Evolutionary conservation across 2,113 vertebrate genomes (phyloP), one percentile per base, ranked within the genome.

Genomic region (Leuciscus idus): DNA sequence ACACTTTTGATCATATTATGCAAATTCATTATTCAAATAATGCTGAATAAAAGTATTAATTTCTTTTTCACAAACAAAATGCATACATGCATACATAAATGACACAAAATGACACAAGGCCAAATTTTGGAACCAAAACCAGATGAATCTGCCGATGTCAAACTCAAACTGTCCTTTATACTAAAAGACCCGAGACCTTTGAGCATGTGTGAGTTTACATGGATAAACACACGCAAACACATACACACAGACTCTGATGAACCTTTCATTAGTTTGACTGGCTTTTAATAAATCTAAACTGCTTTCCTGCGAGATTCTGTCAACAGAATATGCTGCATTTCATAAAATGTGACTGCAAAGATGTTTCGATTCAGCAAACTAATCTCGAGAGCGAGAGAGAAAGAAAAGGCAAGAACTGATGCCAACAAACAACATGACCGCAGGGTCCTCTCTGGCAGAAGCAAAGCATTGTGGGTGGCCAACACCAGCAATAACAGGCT

Each of bases 371-470:
- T 76, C 75, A 36, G 75, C 75, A 57, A 59, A 36, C 75, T 78
- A 78, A 87, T 62, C 36, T 36, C 11, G 68, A 43, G 33, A 59
- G 4, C 8, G 55, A 62, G 68, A 39, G 36, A 74, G 52, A 59
- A 26, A 72, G 28, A 55, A 81, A 84, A 66, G 50, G 26, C 74
- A 28, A 26, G 33, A 64, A 48, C 19, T 59, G 64, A 73, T 77
- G 82, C 84, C 80, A 89, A 79, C 82, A 87, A 86, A 86, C 75
- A 88, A 89, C 81, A 85, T 85, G 87, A 88, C 87, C 81, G 86
- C 86, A 89, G 87, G 83, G 89, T 86, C 87, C 86, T 86, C 83
- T 36, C 59, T 86, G 90, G 86, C 89, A 90, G 68, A 80, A 85
- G 88, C 88, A 85, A 87, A 77, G 72, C 73, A 89, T 89, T 89